phyloP scores from a whole-genome alignment of 2,113 vertebrate genomes.

The Gopherus evgoodei region DNA sequence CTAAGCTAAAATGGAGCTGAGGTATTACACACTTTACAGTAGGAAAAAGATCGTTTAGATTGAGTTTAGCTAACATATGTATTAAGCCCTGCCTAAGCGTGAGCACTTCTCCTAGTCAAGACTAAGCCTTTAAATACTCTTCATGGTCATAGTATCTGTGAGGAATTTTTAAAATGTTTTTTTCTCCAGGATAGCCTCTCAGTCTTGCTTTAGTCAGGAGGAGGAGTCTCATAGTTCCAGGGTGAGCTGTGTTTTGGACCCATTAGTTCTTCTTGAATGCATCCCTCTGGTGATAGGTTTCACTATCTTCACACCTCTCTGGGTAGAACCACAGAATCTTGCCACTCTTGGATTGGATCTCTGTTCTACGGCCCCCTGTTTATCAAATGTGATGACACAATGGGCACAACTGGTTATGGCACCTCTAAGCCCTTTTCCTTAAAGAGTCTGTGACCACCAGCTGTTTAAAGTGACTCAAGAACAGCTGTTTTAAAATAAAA shows the following conservation, averaged over 20 bases:
- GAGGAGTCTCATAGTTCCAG: neutral
- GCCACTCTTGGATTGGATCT: neutral
- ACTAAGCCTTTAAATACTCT: slow-evolving; percentile 58
- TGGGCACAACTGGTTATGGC: too few relatives aligned
- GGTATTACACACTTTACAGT: slow-evolving; percentile 49
- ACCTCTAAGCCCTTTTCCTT: too few relatives aligned
- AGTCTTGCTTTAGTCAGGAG: rapidly evolving
- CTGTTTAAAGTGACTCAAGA: too few relatives aligned
- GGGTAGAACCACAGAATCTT: rapidly evolving
- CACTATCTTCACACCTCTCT: rapidly evolving
- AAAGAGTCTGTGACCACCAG: too few relatives aligned
- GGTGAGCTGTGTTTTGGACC: rapidly evolving
- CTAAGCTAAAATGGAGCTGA: slow-evolving; percentile 59
- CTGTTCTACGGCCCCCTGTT: too few relatives aligned
- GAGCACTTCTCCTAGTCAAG: slow-evolving; percentile 53
- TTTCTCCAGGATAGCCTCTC: rapidly evolving
- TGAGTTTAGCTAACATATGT: slow-evolving; percentile 68
- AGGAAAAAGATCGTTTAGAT: slow-evolving; percentile 74
- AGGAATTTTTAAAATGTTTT: slow-evolving; percentile 17
- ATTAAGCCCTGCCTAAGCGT: neutral
- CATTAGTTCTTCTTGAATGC: rapidly evolving
- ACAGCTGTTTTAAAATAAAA: too few relatives aligned
- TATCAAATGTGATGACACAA: too few relatives aligned
- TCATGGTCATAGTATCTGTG: too few relatives aligned
- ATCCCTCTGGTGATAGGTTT: neutral